These are phyloP conservation scores for Smittia aterrima DNA, from an alignment of 2,888 invertebrate genomes.

Conservation along the genomic window DNA sequence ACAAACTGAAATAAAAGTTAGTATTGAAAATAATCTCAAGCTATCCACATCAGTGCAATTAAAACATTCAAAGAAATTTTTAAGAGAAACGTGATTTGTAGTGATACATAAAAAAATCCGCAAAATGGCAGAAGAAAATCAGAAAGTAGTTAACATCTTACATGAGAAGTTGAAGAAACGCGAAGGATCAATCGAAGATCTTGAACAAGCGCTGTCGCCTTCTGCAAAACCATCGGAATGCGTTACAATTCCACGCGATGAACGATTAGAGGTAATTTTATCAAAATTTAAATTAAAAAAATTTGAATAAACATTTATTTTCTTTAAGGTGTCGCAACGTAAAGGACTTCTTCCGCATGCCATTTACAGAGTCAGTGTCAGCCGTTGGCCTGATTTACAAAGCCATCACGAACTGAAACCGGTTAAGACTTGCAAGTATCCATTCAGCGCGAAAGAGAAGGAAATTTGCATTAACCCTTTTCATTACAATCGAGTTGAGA, in stretches of 20 bases:
- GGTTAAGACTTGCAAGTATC: slow-evolving; percentile 90
- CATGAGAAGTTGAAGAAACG: slow-evolving; percentile 95
- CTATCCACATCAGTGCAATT: too few relatives aligned
- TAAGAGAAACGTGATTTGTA: too few relatives aligned
- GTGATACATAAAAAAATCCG: too few relatives aligned
- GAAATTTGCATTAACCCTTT: slow-evolving; percentile 99
- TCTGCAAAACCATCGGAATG: slow-evolving; percentile 95
- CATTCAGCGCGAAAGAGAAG: slow-evolving; percentile 95
- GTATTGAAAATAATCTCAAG: too few relatives aligned
- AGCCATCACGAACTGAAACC: slow-evolving; percentile 98
- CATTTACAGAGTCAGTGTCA: slow-evolving; percentile 98
- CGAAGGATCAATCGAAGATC: slow-evolving; percentile 91
- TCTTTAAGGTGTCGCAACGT: slow-evolving; percentile 91
- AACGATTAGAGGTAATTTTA: slow-evolving; percentile 78
- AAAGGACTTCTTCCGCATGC: slow-evolving; percentile 99
- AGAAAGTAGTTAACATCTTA: slow-evolving; percentile 95
- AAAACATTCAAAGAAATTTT: too few relatives aligned
- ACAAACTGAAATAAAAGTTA: too few relatives aligned
- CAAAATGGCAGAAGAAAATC: too few relatives aligned
- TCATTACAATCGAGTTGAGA: slow-evolving; percentile 97
- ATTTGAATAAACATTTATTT: slow-evolving; percentile 48
- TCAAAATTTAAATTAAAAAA: slow-evolving; percentile 10
- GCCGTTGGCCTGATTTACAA: slow-evolving; percentile 99
- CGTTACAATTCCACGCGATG: slow-evolving; percentile 97
- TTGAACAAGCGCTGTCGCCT: slow-evolving; percentile 88